Evolutionary conservation across 2,888 invertebrate species (phyloP).

Genomic region (Nemurella pictetii): DNA sequence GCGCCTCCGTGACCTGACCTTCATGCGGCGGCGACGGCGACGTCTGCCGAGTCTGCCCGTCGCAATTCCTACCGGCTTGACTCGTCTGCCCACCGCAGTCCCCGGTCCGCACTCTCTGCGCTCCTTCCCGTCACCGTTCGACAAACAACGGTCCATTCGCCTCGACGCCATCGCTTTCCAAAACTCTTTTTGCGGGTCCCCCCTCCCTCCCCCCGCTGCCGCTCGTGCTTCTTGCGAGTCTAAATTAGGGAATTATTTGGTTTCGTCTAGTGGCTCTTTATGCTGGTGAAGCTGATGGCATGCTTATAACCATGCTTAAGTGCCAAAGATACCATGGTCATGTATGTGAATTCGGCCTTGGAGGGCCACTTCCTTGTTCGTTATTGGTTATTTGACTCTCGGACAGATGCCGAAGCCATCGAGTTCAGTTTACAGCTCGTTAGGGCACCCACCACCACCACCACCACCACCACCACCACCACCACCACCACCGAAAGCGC

Average conservation of each 20-base stretch:
- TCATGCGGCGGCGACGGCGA: neutral
- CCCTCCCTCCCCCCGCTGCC: neutral
- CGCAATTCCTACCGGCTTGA: neutral
- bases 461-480: too few species aligned
- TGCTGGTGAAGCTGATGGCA: neutral
- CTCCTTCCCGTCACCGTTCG: neutral
- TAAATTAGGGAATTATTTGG: neutral
- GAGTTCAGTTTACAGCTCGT: too few species aligned
- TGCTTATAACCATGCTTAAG: neutral
- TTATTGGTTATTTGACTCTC: neutral
- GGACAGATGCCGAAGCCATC: too few species aligned
- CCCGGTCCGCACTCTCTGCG: neutral
- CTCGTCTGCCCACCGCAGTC: neutral
- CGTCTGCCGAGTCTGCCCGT: neutral
- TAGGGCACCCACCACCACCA: too few species aligned
- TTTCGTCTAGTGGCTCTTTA: neutral
- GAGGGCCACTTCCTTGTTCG: neutral
- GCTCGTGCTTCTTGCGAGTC: neutral
- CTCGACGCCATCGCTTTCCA: neutral
- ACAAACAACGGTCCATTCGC: neutral
- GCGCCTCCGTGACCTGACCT: conserved; percentile 1
- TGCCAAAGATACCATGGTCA: neutral
- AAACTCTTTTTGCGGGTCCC: neutral
- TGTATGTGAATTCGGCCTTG: neutral
- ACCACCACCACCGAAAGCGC: too few species aligned